Evolutionary conservation across 2,888 invertebrate species (phyloP).

Genomic region (Pherbina coryleti): DNA sequence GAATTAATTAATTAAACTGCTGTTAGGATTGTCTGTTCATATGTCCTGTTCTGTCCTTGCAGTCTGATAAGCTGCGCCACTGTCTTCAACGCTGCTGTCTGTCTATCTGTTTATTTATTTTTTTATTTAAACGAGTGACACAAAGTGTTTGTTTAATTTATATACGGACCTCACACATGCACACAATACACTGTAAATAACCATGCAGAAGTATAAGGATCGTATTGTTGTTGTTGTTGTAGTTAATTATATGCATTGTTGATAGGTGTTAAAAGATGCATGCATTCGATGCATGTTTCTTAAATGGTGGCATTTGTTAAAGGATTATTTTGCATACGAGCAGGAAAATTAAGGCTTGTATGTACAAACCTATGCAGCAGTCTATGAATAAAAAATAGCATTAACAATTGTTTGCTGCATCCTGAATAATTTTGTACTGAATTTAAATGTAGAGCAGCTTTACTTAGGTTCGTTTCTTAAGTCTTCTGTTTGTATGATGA

Average conservation of each 20-base stretch:
- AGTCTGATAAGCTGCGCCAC: neutral
- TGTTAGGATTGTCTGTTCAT: neutral
- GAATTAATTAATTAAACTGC: constrained; percentile 35
- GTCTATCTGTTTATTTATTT: constrained; percentile 8
- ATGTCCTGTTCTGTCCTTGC: neutral
- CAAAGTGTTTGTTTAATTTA: constrained; percentile 30
- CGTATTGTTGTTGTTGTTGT: neutral
- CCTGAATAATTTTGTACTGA: too few species aligned
- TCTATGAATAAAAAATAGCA: too few species aligned
- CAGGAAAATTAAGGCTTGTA: too few species aligned
- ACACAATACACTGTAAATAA: neutral
- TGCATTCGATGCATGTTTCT: neutral
- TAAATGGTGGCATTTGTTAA: neutral
- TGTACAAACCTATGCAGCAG: too few species aligned
- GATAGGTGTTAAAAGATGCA: neutral
- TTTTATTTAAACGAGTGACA: constrained; percentile 25
- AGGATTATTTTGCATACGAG: neutral
- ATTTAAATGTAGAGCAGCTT: too few species aligned
- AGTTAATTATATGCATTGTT: constrained; percentile 18
- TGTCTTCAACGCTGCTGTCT: constrained; percentile 13
- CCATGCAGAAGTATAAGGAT: too few species aligned
- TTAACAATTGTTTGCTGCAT: too few species aligned
- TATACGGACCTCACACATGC: constrained; percentile 26
- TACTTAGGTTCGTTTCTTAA: too few species aligned
- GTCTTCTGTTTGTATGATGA: too few species aligned